Conservation (phyloP, 23 tunicate genomes). For the Styela clava region DNA sequence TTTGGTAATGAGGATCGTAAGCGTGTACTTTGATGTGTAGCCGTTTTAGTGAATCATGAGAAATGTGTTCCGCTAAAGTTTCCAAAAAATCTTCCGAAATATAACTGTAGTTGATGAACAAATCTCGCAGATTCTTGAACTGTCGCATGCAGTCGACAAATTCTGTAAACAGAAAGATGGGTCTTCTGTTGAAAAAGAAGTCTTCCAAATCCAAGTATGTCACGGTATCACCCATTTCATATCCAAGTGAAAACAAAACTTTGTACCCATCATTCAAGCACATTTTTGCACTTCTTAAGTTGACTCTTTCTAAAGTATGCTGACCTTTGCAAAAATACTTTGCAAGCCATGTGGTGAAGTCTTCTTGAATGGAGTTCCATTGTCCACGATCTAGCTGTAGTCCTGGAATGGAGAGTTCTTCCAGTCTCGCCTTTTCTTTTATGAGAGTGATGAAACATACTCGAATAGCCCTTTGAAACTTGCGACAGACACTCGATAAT, state of each 20-base stretch:
- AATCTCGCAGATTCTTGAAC: slow-evolving; percentile 54
- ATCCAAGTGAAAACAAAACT: slow-evolving; percentile 75
- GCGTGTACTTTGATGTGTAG: slow-evolving; percentile 65
- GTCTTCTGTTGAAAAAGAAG: slow-evolving; percentile 52
- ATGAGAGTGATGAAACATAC: slow-evolving; percentile 50
- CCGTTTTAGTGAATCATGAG: slow-evolving; percentile 42
- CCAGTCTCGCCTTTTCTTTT: slow-evolving; percentile 43
- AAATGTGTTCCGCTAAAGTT: slow-evolving; percentile 37
- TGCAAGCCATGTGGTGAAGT: slow-evolving; percentile 65
- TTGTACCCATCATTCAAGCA: slow-evolving; percentile 77
- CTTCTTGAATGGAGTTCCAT: slow-evolving; percentile 77
- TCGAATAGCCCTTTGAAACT: slow-evolving; percentile 80
- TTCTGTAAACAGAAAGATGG: slow-evolving; percentile 56
- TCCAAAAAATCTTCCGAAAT: slow-evolving; percentile 72
- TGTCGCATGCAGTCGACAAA: slow-evolving; percentile 76
- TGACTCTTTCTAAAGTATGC: slow-evolving; percentile 59
- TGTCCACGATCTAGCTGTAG: slow-evolving; percentile 88
- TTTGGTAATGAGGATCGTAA: slow-evolving; percentile 78
- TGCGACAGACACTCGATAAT: slow-evolving; percentile 63
- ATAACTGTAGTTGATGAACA: slow-evolving; percentile 86
- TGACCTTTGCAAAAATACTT: slow-evolving; percentile 78
- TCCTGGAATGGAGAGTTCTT: slow-evolving; percentile 59
- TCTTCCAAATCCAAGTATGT: slow-evolving; percentile 62
- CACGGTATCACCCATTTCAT: slow-evolving; percentile 67
- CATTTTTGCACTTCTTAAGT: slow-evolving; percentile 67